Evolutionary conservation across 30 jellyfish, hydroid and myxozoan species (phyloP).

Genomic region (Chrysaora quinquecirrha): DNA sequence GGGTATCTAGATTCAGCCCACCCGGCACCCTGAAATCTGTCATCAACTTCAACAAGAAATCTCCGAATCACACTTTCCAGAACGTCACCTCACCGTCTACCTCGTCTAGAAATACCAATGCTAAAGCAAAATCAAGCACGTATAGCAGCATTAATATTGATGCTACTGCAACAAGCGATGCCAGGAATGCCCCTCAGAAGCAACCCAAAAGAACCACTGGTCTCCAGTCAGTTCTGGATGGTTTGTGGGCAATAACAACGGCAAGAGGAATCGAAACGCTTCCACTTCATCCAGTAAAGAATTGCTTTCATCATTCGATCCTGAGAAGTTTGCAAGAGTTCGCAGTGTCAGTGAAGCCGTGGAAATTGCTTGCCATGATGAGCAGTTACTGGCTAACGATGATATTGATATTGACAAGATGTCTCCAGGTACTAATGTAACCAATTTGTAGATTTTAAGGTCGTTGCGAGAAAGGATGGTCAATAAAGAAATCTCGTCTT

Average conservation of each 20-base stretch:
- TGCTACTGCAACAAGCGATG: slow-evolving; percentile 21
- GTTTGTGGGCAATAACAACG: slow-evolving; percentile 57
- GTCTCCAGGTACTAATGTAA: slow-evolving; percentile 66
- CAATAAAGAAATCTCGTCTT: too few relatives aligned
- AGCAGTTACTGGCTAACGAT: slow-evolving; percentile 25
- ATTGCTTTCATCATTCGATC: slow-evolving; percentile 62
- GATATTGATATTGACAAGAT: slow-evolving; percentile 43
- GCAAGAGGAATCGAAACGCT: slow-evolving; percentile 69
- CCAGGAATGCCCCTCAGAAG: background rate
- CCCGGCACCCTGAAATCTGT: slow-evolving; percentile 54
- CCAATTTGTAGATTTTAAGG: slow-evolving; percentile 63
- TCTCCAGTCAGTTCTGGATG: slow-evolving; percentile 32
- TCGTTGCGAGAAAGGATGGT: too few relatives aligned
- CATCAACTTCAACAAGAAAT: slow-evolving; percentile 8
- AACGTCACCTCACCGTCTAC: slow-evolving; percentile 51
- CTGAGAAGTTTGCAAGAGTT: slow-evolving; percentile 42
- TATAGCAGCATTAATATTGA: slow-evolving; percentile 42
- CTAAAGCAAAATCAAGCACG: slow-evolving; percentile 25
- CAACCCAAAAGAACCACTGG: slow-evolving; percentile 42
- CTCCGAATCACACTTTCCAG: slow-evolving; percentile 37
- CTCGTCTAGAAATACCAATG: slow-evolving; percentile 10
- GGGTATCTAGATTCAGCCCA: slow-evolving; percentile 53
- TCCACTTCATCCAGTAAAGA: slow-evolving; percentile 73
- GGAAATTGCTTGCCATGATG: slow-evolving; percentile 59
- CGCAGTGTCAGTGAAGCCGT: slow-evolving; percentile 87